Evolutionary conservation across 2,113 vertebrate genomes (phyloP).

Genomic region (Noctilio leporinus): DNA sequence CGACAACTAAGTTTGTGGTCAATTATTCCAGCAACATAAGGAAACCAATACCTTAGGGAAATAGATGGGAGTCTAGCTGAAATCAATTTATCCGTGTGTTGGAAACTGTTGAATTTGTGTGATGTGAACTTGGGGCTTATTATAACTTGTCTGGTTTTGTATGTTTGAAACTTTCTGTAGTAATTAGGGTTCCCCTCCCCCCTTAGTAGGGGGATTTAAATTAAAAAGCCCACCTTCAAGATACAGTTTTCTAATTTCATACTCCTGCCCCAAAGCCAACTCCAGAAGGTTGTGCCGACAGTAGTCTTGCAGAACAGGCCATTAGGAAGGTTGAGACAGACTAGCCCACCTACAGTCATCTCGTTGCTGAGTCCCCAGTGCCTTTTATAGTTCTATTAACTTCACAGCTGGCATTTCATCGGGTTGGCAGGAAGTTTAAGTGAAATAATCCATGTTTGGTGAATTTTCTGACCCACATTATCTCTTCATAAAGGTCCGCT

Average conservation of each 20-base stretch:
- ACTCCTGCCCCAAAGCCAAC: background rate
- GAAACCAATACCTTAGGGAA: background rate
- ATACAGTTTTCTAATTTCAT: background rate
- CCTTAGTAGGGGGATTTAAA: background rate
- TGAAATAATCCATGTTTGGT: background rate
- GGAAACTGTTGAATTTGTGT: background rate
- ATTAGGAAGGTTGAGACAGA: background rate
- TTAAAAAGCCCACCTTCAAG: background rate
- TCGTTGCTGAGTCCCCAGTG: background rate
- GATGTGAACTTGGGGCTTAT: background rate
- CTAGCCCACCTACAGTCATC: accelerated
- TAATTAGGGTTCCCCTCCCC: background rate
- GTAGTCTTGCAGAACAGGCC: background rate
- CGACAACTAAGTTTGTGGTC: background rate
- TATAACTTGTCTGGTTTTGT: background rate
- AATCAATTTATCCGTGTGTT: background rate
- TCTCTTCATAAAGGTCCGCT: background rate
- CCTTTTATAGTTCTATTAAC: background rate
- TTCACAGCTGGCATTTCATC: background rate
- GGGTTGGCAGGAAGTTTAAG: background rate
- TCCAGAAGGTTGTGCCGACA: background rate
- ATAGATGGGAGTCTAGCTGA: background rate
- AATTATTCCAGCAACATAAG: background rate
- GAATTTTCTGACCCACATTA: background rate
- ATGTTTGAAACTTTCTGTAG: background rate